Conservation (phyloP, 2,888 invertebrate genomes). For the Caenorhabditis panamensis region DNA sequence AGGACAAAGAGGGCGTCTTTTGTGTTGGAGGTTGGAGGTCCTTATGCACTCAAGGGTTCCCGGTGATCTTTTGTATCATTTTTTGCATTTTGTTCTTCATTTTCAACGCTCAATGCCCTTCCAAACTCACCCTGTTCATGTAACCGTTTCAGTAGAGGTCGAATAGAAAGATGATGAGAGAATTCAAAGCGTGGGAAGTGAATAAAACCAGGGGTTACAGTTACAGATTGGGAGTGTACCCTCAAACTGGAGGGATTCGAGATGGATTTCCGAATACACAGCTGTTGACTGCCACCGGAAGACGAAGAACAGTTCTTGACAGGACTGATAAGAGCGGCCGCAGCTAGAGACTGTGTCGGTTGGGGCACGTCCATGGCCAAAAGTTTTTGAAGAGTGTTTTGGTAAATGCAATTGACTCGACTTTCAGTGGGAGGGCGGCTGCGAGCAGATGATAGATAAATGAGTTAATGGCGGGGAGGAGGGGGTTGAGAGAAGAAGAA, state of each 20-base stretch:
- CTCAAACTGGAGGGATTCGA: slow-evolving; percentile 57
- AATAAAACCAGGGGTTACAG: slow-evolving; percentile 34
- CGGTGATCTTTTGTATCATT: slow-evolving; percentile 3
- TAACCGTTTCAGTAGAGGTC: slow-evolving; percentile 51
- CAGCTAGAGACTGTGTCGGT: slow-evolving; percentile 26
- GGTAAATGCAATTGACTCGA: slow-evolving; percentile 5
- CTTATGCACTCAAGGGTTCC: slow-evolving; percentile 26
- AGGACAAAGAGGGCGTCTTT: slow-evolving; percentile 28
- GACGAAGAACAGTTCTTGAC: slow-evolving; percentile 33
- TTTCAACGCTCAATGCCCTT: too few species aligned
- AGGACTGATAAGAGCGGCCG: slow-evolving; percentile 58
- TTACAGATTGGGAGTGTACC: slow-evolving; percentile 15
- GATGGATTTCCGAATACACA: slow-evolving; percentile 57
- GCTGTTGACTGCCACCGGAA: slow-evolving; percentile 24
- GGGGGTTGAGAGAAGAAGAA: slow-evolving; percentile 4
- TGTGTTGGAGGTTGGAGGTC: slow-evolving; percentile 42
- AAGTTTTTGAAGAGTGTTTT: not conserved
- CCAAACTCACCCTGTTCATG: slow-evolving; percentile 53
- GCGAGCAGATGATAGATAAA: slow-evolving; percentile 54
- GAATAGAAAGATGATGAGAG: slow-evolving; percentile 46
- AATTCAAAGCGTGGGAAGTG: slow-evolving; percentile 54
- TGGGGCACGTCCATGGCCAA: slow-evolving; percentile 29
- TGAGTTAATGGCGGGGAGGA: slow-evolving; percentile 40
- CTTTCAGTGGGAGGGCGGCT: slow-evolving; percentile 18
- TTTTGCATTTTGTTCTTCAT: not conserved